Base-by-base conservation (phyloP, 2,888 invertebrate species). In the Kuschelorhynchus macadamiae region DNA sequence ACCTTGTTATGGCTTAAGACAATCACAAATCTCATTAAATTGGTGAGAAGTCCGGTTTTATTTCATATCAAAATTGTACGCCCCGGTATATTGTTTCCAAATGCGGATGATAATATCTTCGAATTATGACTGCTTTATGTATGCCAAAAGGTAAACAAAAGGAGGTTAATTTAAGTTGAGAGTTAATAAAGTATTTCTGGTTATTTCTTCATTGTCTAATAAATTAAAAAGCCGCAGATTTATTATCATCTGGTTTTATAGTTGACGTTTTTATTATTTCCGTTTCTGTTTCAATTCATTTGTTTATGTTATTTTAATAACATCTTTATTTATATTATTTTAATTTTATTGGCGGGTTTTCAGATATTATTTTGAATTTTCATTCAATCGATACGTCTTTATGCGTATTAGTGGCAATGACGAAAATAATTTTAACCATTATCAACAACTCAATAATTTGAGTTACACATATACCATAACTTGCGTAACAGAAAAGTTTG, bases 261-360 rank as follows among this genome's bases (percentile, higher is more conserved):
- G 73, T 73, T 72, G 74, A 74, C 73, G 72, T 74, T 77, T 77
- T 79, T 78, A 79, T 78, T 76, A 78, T 77, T 78, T 78, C 79
- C 77, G 78, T 64, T 71, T 76, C 77, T 78, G 79, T 76, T 78
- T 77, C 74, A 76, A 73, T 67, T 74, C 70, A 67, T 72, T 71
- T 77, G 76, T 77, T 77, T 77, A 73, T 77, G 68, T 74, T 73
- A 73, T 72, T 71, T 64, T 72, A 60, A 60, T 66, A 66, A 66
- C 60, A 52, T 33, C 47, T 50, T 55, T 66, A 66, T 66, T 66
- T 66, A 66, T 60, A 60, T 66, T 60, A 66, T 60, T 66, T 46
- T 30, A 18, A 66, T 66, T 60, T 66, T 66, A 66, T 66, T 66
- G 66, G 47, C 39, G 11, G 46, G 21, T 18, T 53, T 60, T 60